Base-by-base conservation (phyloP, 2,888 invertebrate species). In the Acanthosepion esculentum region DNA sequence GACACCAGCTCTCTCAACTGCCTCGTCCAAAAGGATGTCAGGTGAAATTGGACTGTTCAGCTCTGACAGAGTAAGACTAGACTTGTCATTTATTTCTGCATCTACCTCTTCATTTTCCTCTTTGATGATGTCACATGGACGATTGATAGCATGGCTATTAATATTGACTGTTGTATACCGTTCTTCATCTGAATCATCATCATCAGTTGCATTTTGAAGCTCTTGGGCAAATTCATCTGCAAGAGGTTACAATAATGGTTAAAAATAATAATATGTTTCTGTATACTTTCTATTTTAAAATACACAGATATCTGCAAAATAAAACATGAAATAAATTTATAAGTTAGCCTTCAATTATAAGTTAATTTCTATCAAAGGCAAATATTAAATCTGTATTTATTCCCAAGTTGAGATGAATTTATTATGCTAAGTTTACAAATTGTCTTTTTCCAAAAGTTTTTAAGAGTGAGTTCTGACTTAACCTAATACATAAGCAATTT, bases 121-220 rank as follows among this genome's bases (percentile, higher is more conserved):
- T 41, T 33, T 64, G n/a, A 94, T 94, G 4, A 64, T 33, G 6
- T 94, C 55, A 94, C 59, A 55, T 23, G 94, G 94, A 15, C 48
- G 53, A 94, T 64, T 94, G 48, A 94, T 94, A 23, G 23, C 29
- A 64, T 53, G 33, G 55, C 48, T 64, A 18, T 48, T 18, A 26
- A 94, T 94, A 41, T 29, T 94, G 29, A 33, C 59, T 41, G 59
- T 33, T 33, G 33, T 53, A 41, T 20, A 59, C 6, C 29, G 26
- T 55, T 94, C 94, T 8, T 94, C 94, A n/a, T 94, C 94, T 29
- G 94, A 55, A 33, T 94, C 94, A 94, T 94, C 94, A 7, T 94
- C 94, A n/a, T 94, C 94, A 10, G 55, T 33, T 55, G 55, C n/a
- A 41, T 94, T 94, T 29, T 94, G 94, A 33, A 94, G 55, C 29